Conservation (phyloP, 2,797 vertebrate genomes). For the Lateolabrax maculatus region DNA sequence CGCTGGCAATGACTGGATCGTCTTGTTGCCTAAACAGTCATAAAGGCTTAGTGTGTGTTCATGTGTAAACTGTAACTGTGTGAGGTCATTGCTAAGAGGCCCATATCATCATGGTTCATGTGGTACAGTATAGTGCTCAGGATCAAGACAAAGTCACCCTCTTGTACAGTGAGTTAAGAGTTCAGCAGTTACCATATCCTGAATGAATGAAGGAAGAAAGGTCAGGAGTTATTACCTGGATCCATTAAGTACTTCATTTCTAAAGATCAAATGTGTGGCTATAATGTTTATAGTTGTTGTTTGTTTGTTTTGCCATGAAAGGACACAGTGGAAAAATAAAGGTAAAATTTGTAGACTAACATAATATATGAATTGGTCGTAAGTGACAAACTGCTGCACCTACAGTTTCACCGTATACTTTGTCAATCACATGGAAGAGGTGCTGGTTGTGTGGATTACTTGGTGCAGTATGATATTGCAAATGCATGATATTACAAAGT, state of each 20-base stretch:
- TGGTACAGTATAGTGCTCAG: neutral
- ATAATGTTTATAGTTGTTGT: neutral
- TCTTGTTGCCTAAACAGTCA: slow-evolving; percentile 22
- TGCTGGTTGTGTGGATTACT: neutral
- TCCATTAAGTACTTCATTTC: neutral
- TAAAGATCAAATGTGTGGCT: neutral
- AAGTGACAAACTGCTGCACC: neutral
- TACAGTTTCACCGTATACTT: neutral
- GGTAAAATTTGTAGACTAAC: neutral
- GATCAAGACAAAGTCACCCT: slow-evolving; percentile 25
- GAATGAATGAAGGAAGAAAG: neutral
- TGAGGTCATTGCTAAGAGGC: slow-evolving; percentile 26
- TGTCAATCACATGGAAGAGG: neutral
- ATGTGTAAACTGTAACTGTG: neutral
- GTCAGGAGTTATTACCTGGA: neutral
- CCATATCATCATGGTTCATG: slow-evolving; percentile 3
- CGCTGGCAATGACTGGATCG: neutral
- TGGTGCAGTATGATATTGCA: neutral
- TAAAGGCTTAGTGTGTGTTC: slow-evolving; percentile 11
- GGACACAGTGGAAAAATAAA: neutral
- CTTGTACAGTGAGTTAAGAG: neutral
- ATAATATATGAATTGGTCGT: neutral
- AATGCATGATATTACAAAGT: neutral
- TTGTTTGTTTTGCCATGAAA: neutral
- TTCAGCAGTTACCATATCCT: neutral